These are phyloP conservation scores for Rotaria magnacalcarata DNA, from an alignment of 2,888 invertebrate genomes.

Conservation along the genomic window DNA sequence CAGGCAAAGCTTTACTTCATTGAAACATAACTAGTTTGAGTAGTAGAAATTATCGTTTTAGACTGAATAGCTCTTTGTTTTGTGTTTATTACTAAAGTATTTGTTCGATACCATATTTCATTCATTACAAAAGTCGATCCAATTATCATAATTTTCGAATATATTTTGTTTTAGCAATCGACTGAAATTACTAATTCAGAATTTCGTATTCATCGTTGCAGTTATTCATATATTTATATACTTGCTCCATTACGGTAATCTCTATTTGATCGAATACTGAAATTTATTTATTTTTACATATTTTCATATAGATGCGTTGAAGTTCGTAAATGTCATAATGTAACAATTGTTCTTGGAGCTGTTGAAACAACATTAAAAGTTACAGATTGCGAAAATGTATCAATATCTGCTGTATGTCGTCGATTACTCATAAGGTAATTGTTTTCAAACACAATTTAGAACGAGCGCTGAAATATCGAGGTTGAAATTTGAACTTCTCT, in stretches of 20 bases:
- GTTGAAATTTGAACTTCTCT: too few species aligned
- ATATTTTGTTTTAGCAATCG: not conserved
- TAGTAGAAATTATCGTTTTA: too few species aligned
- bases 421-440: slow-evolving; percentile 47
- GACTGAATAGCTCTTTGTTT: too few species aligned
- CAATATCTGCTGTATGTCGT: slow-evolving; percentile 56
- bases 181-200: slow-evolving; percentile 49
- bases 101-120: too few species aligned
- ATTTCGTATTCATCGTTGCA: slow-evolving; percentile 58
- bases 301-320: not conserved
- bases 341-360: slow-evolving; percentile 59
- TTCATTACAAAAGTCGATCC: too few species aligned
- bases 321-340: slow-evolving; percentile 53
- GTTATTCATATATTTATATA: slow-evolving; percentile 57
- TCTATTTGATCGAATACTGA: not conserved
- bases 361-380: slow-evolving; percentile 58
- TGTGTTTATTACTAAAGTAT: too few species aligned
- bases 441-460: too few species aligned
- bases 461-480: too few species aligned
- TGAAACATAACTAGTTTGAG: too few species aligned
- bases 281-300: not conserved
- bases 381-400: slow-evolving; percentile 58
- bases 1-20: too few species aligned
- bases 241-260: slow-evolving; percentile 56
- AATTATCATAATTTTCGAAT: too few species aligned